Evolutionary conservation across 2,888 invertebrate genomes (phyloP), one percentile per base, ranked within the genome.

Genomic region (Eubasilissa splendida): DNA sequence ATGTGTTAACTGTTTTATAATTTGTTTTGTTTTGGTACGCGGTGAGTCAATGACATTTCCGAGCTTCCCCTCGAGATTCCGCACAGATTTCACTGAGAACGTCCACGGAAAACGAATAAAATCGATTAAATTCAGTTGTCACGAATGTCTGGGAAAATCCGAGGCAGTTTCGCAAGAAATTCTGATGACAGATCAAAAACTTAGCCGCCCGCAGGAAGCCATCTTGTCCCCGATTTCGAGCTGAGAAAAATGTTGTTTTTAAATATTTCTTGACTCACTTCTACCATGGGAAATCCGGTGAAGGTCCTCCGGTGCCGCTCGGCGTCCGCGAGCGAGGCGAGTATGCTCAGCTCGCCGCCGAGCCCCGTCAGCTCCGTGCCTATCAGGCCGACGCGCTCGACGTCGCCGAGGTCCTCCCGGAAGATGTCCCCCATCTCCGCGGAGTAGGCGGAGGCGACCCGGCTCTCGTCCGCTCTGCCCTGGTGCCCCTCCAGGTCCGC

Each of bases 331-430:
- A 90, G 85, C 1, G 90, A 90, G 14, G 90, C 90, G 1, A 90
- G 87, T 9, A 90, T 87, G 0, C 89, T 90, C 0, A 90, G 86
- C 85, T 90, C 90, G 0, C 90, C 90, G 82, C 90, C 89, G 14
- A 90, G 85, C 84, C 89, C 89, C 0, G 89, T 89, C 2, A 90
- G 85, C 84, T 90, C 90, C 10, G 89, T 89, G 42, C 89, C 90
- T 80, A 90, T 89, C 74, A 88, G 87, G 74, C 90, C 89, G 75
- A 11, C 42, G 14, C 59, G 56, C 42, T 3, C 68, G 68, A 11
- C 31, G 53, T 54, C 59, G n/a, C 59, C 14, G 74, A 9, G 33
- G 14, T 50, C 14, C 31, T 77, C 59, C 59, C 11, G 70, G 58
- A 14, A 59, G 42, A 4, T 9, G 10, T 8, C 56, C 22, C 14